A percentile compares a stretch with the other conserved stretches of the same genome.
phyloP scores from a whole-genome alignment of 2,797 vertebrate genomes.

The Galago senegalensis region DNA sequence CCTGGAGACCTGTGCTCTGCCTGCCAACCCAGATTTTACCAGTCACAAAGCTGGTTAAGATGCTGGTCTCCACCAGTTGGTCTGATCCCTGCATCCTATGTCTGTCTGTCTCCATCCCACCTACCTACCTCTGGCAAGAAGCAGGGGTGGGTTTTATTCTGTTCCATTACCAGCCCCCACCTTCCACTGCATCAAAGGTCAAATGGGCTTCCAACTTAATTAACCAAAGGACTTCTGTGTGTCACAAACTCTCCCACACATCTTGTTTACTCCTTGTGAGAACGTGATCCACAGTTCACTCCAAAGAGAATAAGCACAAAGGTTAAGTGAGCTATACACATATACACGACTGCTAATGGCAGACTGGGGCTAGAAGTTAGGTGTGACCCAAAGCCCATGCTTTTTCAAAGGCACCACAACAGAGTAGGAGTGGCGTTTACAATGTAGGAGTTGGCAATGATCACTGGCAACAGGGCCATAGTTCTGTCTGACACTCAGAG shows the following conservation, averaged over 20 bases:
- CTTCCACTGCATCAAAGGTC: neutral
- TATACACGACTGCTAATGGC: neutral
- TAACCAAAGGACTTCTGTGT: neutral
- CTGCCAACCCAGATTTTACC: neutral
- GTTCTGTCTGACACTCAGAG: neutral
- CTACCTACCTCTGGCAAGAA: neutral
- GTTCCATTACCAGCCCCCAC: neutral
- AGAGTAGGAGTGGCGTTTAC: neutral
- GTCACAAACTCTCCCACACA: neutral
- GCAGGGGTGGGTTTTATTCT: neutral
- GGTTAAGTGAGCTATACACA: neutral
- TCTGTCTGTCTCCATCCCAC: no score
- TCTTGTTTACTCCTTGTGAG: neutral
- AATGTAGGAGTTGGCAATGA: neutral
- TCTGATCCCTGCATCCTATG: neutral
- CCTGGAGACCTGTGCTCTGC: neutral
- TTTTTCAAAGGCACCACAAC: neutral
- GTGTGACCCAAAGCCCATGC: neutral
- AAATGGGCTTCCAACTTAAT: neutral
- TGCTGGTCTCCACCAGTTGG: rapidly evolving
- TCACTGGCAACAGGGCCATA: rapidly evolving
- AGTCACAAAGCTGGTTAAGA: neutral
- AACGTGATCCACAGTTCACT: neutral
- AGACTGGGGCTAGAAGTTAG: neutral
- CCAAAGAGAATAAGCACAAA: neutral